These are phyloP conservation scores for Drosophila tani DNA, from an alignment of 1,140 invertebrate genomes.

Conservation along the genomic window DNA sequence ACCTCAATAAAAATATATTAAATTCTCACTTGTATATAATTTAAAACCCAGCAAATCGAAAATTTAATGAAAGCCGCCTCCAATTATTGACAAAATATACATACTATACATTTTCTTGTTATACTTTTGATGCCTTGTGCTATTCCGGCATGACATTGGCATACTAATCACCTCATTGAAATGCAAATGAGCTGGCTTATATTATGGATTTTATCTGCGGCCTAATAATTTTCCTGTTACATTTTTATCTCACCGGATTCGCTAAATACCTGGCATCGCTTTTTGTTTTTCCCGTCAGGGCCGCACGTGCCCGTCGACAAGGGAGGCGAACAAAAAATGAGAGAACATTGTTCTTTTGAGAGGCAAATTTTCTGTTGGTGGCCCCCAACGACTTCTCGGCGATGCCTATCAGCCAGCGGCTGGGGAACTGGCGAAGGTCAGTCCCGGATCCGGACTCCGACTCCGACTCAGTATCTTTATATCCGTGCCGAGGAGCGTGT, in stretches of 20 bases:
- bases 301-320: slow-evolving; percentile 40
- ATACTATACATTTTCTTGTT: slow-evolving; percentile 10
- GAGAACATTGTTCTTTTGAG: slow-evolving; percentile 10
- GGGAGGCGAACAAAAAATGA: slow-evolving; percentile 10
- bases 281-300: slow-evolving; percentile 25
- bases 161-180: slow-evolving; percentile 79
- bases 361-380: slow-evolving; percentile 23
- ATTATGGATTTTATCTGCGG: slow-evolving; percentile 70
- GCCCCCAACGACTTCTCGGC: background rate
- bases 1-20: background rate
- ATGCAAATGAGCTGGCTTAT: slow-evolving; percentile 73
- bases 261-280: slow-evolving; percentile 57
- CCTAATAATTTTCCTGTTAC: slow-evolving; percentile 68
- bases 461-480: slow-evolving; percentile 5
- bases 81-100: slow-evolving; percentile 35
- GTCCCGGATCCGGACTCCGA: background rate
- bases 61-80: slow-evolving; percentile 4
- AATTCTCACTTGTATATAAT: background rate
- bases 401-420: slow-evolving; percentile 39
- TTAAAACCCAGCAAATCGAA: background rate
- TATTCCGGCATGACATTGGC: slow-evolving; percentile 50
- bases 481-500: slow-evolving; percentile 28
- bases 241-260: slow-evolving; percentile 52
- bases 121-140: slow-evolving; percentile 19
- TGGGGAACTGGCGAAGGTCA: slow-evolving; percentile 24